phyloP scores from a whole-genome alignment of 2,888 invertebrate genomes.

The Ichneumoninae sp. region DNA sequence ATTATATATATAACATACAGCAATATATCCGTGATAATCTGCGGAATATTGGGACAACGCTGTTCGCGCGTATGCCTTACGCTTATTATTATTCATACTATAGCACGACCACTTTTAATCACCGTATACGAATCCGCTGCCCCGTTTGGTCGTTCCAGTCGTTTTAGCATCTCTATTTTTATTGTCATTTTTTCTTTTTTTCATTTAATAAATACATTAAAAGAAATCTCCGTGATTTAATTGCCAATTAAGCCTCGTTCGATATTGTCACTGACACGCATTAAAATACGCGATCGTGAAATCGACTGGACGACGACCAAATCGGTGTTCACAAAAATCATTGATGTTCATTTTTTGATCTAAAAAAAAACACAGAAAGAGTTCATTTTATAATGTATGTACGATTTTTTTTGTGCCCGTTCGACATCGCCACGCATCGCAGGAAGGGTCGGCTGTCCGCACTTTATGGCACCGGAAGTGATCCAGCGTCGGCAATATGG shows the following conservation, averaged over 20 bases:
- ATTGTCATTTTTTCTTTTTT: background rate
- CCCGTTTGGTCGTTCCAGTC: conserved; percentile 55
- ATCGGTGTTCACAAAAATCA: conserved; percentile 17
- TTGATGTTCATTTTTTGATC: background rate
- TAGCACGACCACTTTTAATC: conserved; percentile 57
- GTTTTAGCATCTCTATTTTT: conserved; percentile 8
- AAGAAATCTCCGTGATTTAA: background rate
- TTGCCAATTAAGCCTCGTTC: background rate
- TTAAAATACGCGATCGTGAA: background rate
- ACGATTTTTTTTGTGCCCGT: conserved; percentile 43
- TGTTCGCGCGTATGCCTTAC: conserved; percentile 49
- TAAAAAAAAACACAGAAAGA: background rate
- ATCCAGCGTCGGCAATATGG: conserved; percentile 95
- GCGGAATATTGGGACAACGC: conserved; percentile 59
- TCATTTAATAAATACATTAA: background rate
- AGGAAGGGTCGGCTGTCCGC: conserved; percentile 98
- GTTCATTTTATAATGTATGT: conserved; percentile 17
- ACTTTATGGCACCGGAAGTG: conserved; percentile 99
- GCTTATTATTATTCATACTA: conserved; percentile 43
- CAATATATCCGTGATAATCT: conserved; percentile 35
- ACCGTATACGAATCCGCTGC: conserved; percentile 26
- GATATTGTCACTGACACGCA: background rate
- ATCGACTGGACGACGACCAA: conserved; percentile 49
- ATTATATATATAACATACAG: background rate
- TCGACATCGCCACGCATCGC: conserved; percentile 63